Evolutionary conservation across 2,113 vertebrate species (phyloP), one percentile per base, ranked within the genome.

Genomic region (Perca schrenkii): DNA sequence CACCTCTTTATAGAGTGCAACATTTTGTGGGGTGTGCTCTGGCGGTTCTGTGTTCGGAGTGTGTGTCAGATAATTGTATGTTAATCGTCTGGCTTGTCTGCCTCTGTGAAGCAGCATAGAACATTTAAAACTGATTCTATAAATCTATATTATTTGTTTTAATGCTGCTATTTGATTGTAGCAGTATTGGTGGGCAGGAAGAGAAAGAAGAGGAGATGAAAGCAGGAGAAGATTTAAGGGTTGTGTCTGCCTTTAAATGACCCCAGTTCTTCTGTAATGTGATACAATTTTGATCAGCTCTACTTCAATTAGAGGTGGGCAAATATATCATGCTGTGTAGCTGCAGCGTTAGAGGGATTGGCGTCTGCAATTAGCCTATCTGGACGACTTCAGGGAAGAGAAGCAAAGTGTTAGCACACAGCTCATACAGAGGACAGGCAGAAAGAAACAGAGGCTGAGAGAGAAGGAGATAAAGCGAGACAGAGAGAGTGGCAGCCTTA

Each of bases 401-500:
- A 88, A 87, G 84, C 77, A 86, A 91, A 87, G 84, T 87, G 85
- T 86, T 71, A 80, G 83, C 80, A 74, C 54, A 53, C 54, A 53
- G 86, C 90, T 84, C 76, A 49, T 56, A 66, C 68, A 78, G 80
- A 86, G 79, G 91, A 93, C 77, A 64, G 47, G 61, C 57, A 56
- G 78, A 87, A 77, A 78, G 75, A 67, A 85, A 84, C 49, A 68
- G 80, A 67, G 71, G 50, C 56, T n/a, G 74, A 61, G 80, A 67
- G 74, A 62, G 77, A 71, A 60, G 66, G 74, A 70, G 77, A 86
- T 82, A 76, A 75, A 83, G 75, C 13, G 58, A 87, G 86, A 88
- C 65, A 54, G 67, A 80, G 73, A 91, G 89, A 84, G 81, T 86
- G 90, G 80, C 84, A 81, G 85, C 78, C 82, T 88, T 89, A 92